Conservation (phyloP, 2,888 invertebrate species). For the Xylophagus ater region DNA sequence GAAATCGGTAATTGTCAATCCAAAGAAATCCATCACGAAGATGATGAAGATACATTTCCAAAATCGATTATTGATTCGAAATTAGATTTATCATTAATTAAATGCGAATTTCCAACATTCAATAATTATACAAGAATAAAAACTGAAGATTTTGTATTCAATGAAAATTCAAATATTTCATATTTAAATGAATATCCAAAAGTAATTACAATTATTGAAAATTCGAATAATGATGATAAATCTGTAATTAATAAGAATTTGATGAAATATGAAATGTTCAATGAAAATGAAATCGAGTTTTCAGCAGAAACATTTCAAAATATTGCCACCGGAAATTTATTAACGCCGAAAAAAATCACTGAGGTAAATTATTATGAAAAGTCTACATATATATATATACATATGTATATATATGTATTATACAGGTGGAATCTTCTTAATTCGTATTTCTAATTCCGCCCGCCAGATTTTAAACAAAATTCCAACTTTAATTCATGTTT, state of each 20-base stretch:
- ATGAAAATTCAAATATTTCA: neutral
- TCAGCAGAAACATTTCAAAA: slow-evolving; percentile 13
- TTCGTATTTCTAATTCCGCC: too few species aligned
- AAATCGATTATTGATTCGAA: too few species aligned
- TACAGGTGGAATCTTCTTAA: neutral
- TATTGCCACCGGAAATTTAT: slow-evolving; percentile 11
- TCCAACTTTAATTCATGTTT: too few species aligned
- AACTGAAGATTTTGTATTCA: too few species aligned
- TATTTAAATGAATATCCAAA: slow-evolving; percentile 4
- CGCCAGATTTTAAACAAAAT: too few species aligned
- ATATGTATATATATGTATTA: neutral
- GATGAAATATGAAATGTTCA: neutral
- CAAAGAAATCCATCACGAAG: too few species aligned
- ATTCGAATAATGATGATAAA: slow-evolving; percentile 12
- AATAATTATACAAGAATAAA: too few species aligned
- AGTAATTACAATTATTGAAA: slow-evolving; percentile 9
- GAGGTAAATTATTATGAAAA: slow-evolving; percentile 5
- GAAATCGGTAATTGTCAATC: too few species aligned
- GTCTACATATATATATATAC: neutral
- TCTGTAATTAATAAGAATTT: too few species aligned
- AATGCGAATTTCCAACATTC: too few species aligned
- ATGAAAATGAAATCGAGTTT: slow-evolving; percentile 2
- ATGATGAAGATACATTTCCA: too few species aligned
- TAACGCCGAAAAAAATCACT: slow-evolving; percentile 8
- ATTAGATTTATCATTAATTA: too few species aligned